A percentile compares a stretch with the other conserved stretches of the same genome.
These are phyloP conservation scores for Rhinolophus sinicus DNA, from an alignment of 2,113 vertebrate genomes.

Conservation along the genomic window DNA sequence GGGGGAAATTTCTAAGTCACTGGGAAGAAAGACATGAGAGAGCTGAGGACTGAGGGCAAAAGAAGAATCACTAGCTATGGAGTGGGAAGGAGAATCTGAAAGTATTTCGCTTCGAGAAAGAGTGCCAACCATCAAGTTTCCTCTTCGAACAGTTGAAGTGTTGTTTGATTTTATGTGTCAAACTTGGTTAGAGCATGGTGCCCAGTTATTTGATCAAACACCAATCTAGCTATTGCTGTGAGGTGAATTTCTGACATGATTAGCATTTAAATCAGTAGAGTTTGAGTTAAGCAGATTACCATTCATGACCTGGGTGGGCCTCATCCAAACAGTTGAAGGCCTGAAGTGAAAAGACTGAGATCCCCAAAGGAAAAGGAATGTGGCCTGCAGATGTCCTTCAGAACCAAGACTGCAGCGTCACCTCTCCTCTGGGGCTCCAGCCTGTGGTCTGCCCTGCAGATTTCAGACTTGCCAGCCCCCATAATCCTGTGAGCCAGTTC, in stretches of 20 bases:
- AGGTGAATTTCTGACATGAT: not conserved
- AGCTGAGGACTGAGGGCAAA: not conserved
- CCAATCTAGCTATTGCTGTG: not conserved
- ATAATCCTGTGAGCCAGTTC: accelerated
- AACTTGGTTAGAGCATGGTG: not conserved
- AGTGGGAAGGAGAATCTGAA: not conserved
- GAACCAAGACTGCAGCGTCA: not conserved
- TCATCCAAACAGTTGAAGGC: not conserved
- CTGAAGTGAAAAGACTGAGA: not conserved
- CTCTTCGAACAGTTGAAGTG: not conserved
- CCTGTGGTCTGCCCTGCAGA: not conserved
- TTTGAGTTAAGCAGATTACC: not conserved
- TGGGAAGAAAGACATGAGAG: not conserved
- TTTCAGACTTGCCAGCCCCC: not conserved
- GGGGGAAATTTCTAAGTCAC: not conserved
- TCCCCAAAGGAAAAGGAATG: not conserved
- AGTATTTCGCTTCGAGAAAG: not conserved
- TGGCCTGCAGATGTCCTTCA: not conserved
- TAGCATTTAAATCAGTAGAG: not conserved
- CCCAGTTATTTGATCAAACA: not conserved
- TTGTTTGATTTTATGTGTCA: not conserved
- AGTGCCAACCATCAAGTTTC: not conserved
- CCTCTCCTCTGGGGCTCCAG: not conserved
- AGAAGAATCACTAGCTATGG: not conserved
- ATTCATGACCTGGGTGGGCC: not conserved